Evolutionary conservation across 1,140 invertebrate genomes (phyloP).

Genomic region (Oppia nitens): DNA sequence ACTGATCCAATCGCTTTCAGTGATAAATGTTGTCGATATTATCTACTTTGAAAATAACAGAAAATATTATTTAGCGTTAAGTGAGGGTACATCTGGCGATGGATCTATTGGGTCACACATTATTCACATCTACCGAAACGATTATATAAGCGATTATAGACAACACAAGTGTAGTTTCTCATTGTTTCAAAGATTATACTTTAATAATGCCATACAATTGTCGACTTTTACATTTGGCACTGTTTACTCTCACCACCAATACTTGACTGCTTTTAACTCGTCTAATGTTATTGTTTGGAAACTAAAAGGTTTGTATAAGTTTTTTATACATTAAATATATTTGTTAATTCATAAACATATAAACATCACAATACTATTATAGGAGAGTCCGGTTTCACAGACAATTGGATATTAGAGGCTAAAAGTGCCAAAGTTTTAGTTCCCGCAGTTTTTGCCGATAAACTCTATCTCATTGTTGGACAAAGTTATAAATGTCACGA

Average conservation of each 20-base stretch:
- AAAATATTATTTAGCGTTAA: neutral
- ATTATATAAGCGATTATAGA: no score
- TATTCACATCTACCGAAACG: neutral
- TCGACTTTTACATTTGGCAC: neutral
- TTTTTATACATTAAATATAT: neutral
- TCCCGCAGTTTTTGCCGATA: neutral
- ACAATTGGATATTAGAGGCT: neutral
- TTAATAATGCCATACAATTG: neutral
- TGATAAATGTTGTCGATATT: neutral
- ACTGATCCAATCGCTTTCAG: neutral
- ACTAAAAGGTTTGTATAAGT: neutral
- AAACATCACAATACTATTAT: no score
- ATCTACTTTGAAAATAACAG: neutral
- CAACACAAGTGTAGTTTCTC: neutral
- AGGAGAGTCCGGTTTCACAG: neutral
- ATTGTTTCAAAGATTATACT: neutral
- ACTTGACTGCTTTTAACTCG: neutral
- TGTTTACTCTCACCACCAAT: neutral
- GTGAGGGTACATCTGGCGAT: neutral
- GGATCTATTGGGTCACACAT: neutral
- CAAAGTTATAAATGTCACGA: neutral
- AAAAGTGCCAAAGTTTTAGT: neutral
- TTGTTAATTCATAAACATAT: neutral
- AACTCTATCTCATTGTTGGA: neutral
- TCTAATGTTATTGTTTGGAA: neutral